Evolutionary conservation across 2,888 invertebrate genomes (phyloP).

Genomic region (Cerastoderma edule): DNA sequence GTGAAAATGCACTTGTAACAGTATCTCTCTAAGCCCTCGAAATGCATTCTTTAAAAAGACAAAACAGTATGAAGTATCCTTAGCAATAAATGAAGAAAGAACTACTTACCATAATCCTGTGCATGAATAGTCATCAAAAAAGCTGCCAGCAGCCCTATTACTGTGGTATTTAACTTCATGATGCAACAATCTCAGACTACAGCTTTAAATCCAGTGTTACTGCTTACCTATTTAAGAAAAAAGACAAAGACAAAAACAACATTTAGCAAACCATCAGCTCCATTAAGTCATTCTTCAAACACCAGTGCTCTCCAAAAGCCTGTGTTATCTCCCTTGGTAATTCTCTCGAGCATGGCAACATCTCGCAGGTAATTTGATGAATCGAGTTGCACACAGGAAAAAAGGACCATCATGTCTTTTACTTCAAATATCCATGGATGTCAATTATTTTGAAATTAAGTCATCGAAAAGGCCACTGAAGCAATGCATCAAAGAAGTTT

Average conservation of each 20-base stretch:
- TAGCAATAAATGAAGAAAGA: constrained; percentile 27
- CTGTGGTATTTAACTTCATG: constrained; percentile 40
- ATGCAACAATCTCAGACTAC: constrained; percentile 30
- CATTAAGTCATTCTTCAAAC: not conserved
- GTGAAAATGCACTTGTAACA: too few relatives aligned
- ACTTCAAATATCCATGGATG: constrained; percentile 13
- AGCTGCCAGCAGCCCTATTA: constrained; percentile 52
- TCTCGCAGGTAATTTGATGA: too few relatives aligned
- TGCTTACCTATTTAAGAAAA: constrained; percentile 63
- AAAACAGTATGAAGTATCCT: constrained; percentile 9
- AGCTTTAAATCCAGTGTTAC: constrained; percentile 57
- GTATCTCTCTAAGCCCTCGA: too few relatives aligned
- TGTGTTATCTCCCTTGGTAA: constrained; percentile 14
- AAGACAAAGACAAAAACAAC: constrained; percentile 44
- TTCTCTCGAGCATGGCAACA: too few relatives aligned
- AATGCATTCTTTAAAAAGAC: constrained; percentile 44
- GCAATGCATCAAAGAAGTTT: too few relatives aligned
- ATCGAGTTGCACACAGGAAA: constrained; percentile 11
- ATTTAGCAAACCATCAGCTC: constrained; percentile 43
- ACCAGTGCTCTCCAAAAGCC: constrained; percentile 14
- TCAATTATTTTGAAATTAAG: too few relatives aligned
- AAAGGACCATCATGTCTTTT: constrained; percentile 1
- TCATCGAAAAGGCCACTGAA: too few relatives aligned
- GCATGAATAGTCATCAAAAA: constrained; percentile 29
- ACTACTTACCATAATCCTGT: constrained; percentile 45